A percentile compares a stretch with the other conserved stretches of the same genome.
phyloP scores from a whole-genome alignment of 2,888 invertebrate genomes.

The Beris morrisii region DNA sequence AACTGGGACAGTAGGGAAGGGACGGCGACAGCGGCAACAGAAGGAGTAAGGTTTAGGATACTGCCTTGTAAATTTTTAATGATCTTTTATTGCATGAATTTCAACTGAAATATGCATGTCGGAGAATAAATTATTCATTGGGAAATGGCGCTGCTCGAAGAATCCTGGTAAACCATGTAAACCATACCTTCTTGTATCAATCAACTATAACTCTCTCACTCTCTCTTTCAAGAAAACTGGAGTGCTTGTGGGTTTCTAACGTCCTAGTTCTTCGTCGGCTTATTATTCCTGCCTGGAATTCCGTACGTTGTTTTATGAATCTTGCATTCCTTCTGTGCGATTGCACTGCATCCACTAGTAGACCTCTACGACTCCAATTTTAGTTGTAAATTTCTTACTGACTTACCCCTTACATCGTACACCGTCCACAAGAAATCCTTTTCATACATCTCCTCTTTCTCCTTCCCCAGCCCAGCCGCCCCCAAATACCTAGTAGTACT shows the following conservation, averaged over 20 bases:
- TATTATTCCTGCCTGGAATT: constrained; percentile 23
- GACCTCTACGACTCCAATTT: constrained; percentile 3
- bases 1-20: not conserved
- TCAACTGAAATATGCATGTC: constrained; percentile 55
- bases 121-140: constrained; percentile 54
- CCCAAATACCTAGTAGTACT: constrained; percentile 13
- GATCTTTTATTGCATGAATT: constrained; percentile 55
- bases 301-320: constrained; percentile 23
- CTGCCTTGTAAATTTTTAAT: constrained; percentile 51
- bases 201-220: constrained; percentile 34
- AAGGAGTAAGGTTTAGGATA: not conserved
- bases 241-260: not conserved
- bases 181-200: constrained; percentile 36
- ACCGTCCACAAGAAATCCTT: constrained; percentile 7
- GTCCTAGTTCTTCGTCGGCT: constrained; percentile 16
- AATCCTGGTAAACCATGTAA: constrained; percentile 43
- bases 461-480: not conserved
- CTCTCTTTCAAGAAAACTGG: not conserved
- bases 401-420: constrained; percentile 12
- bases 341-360: not conserved
- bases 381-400: constrained; percentile 30
- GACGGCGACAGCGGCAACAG: too few species aligned
- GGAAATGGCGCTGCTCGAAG: constrained; percentile 45
- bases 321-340: constrained; percentile 21
- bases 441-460: constrained; percentile 13